phyloP scores from a whole-genome alignment of 2,797 vertebrate species.

The Spatula clypeata region DNA sequence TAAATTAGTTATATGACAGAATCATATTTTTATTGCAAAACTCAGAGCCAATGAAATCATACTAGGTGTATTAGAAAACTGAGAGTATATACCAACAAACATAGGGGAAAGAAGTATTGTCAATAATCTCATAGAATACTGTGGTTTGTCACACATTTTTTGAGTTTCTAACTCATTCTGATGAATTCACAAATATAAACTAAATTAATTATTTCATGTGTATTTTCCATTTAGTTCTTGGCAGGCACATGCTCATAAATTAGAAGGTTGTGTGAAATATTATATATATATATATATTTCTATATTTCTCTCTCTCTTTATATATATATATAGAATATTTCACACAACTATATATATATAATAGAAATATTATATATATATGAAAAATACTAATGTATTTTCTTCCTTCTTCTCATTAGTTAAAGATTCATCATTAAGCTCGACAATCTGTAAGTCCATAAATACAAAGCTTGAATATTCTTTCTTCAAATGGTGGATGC shows the following conservation, averaged over 20 bases:
- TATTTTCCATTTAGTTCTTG: background rate
- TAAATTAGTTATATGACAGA: background rate
- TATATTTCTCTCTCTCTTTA: no score
- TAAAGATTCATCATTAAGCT: background rate
- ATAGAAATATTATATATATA: background rate
- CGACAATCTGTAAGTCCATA: background rate
- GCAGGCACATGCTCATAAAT: background rate
- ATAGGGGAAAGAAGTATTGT: fast-evolving
- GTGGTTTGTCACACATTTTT: background rate
- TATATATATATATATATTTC: background rate
- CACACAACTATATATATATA: no score
- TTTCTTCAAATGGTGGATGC: background rate
- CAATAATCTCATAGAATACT: background rate
- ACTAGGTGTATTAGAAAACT: background rate
- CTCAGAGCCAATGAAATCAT: background rate
- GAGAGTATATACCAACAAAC: background rate
- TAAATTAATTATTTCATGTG: background rate
- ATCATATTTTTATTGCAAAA: background rate
- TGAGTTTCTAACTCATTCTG: background rate
- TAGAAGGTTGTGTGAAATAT: background rate
- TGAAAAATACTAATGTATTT: background rate
- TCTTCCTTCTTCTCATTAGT: background rate
- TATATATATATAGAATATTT: no score
- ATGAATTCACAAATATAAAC: background rate
- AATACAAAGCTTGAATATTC: background rate